phyloP scores from a whole-genome alignment of 2,797 vertebrate genomes.

The Sparidentex hasta region DNA sequence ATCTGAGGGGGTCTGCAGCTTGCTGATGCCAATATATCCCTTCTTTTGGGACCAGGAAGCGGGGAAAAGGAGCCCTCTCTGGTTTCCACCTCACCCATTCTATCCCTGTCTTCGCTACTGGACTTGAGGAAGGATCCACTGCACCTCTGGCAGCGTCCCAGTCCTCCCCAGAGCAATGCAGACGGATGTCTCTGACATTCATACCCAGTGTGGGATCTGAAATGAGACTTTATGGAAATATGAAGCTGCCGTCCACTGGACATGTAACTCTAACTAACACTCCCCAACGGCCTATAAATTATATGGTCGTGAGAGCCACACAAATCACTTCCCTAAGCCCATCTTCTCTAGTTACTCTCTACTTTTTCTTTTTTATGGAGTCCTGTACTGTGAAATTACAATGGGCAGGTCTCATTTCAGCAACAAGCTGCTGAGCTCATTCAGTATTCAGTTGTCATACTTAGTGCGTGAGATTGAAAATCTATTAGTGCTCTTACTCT shows the following conservation, averaged over 20 bases:
- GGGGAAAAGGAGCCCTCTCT: constrained; percentile 40
- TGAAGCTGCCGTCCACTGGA: constrained; percentile 73
- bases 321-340: constrained; percentile 59
- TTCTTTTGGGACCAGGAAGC: constrained; percentile 68
- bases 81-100: constrained; percentile 59
- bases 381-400: constrained; percentile 67
- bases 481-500: constrained; percentile 45
- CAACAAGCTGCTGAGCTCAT: constrained; percentile 46
- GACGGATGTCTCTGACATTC: constrained; percentile 76
- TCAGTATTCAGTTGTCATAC: constrained; percentile 41
- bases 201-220: constrained; percentile 70
- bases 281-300: constrained; percentile 70
- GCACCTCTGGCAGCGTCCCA: constrained; percentile 56
- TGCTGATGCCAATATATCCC: constrained; percentile 73
- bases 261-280: constrained; percentile 70
- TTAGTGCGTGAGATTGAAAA: constrained; percentile 36
- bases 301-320: constrained; percentile 57
- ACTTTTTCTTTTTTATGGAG: constrained; percentile 59
- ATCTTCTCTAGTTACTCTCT: constrained; percentile 53
- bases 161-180: constrained; percentile 67
- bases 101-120: constrained; percentile 40
- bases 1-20: constrained; percentile 82
- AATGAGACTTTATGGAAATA: constrained; percentile 74
- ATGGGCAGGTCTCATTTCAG: constrained; percentile 55
- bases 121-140: constrained; percentile 47